Evolutionary conservation across 2,797 vertebrate species (phyloP).

Genomic region (Momotus momota): DNA sequence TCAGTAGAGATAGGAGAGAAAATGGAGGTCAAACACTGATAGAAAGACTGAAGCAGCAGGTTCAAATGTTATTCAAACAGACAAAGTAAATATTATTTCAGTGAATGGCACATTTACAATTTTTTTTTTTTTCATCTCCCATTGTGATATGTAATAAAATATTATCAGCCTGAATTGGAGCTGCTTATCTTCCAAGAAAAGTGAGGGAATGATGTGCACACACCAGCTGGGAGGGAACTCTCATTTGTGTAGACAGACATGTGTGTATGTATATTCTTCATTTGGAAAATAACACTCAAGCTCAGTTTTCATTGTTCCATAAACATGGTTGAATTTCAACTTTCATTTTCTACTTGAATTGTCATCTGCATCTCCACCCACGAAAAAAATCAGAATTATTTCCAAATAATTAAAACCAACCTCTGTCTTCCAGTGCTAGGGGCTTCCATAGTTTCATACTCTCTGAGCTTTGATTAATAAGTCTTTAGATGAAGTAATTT

Average conservation of each 20-base stretch:
- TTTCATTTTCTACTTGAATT: slow-evolving; percentile 10
- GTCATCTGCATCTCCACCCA: neutral
- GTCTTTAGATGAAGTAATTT: neutral
- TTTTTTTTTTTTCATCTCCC: neutral
- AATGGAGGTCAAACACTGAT: slow-evolving; percentile 50
- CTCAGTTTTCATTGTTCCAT: neutral
- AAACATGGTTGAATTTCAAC: neutral
- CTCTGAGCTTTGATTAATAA: slow-evolving; percentile 16
- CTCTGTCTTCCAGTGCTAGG: neutral
- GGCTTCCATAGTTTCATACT: neutral
- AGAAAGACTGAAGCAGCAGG: slow-evolving; percentile 25
- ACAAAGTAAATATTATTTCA: slow-evolving; percentile 58
- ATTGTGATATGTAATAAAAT: neutral
- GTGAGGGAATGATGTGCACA: neutral
- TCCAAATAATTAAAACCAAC: slow-evolving; percentile 2
- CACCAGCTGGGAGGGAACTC: neutral
- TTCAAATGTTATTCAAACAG: slow-evolving; percentile 43
- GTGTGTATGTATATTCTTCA: neutral
- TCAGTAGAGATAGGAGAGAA: slow-evolving; percentile 32
- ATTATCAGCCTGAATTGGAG: neutral
- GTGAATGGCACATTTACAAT: neutral
- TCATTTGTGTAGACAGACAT: neutral
- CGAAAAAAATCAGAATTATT: neutral
- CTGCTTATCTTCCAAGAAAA: neutral
- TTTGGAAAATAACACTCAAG: neutral